Evolutionary conservation across 2,113 vertebrate genomes (phyloP), one percentile per base, ranked within the genome.

Genomic region (Oreochromis tanganicae): DNA sequence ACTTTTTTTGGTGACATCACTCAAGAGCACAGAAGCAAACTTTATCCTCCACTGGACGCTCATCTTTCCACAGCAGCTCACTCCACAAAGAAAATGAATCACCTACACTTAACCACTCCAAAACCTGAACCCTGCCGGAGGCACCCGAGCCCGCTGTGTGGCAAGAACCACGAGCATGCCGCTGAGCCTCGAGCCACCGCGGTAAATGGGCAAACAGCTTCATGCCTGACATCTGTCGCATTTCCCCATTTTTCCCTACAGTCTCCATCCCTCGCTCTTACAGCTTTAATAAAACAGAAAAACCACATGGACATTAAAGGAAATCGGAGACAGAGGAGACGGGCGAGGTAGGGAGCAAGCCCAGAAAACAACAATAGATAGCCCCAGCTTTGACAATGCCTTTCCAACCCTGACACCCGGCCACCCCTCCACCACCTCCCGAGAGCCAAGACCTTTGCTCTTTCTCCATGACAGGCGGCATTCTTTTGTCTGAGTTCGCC

Each of bases 311-410:
- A 73, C 50, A 21, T 11, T 52, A 82, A 66, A 36, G 48, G 52
- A 86, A 82, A 82, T 36, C 2, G 2, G 79, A 75, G 50, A 80
- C 55, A 75, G 68, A 50, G 5, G 71, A 80, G 80, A 61, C 78
- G 84, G 75, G 48, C 5, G 89, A 91, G 91, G 91, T 89, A 78
- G 84, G 38, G 80, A 89, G 81, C 46, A 36, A 85, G 80, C 85
- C 91, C 84, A 80, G 85, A 80, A 73, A 90, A 84, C 84, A 88
- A 95, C 93, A 96, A 94, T 92, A 85, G 89, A 83, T 43, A 57
- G 81, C 88, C 91, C 19, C 91, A 86, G 93, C 94, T 95, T 93
- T 94, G 92, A 96, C 93, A 95, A 95, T 83, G 90, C 88, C 94
- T 88, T 88, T 89, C 94, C 91, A 88, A 85, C 85, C 92, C 89